phyloP scores from a whole-genome alignment of 2,113 vertebrate genomes.

The Sarotherodon lohbergeri region DNA sequence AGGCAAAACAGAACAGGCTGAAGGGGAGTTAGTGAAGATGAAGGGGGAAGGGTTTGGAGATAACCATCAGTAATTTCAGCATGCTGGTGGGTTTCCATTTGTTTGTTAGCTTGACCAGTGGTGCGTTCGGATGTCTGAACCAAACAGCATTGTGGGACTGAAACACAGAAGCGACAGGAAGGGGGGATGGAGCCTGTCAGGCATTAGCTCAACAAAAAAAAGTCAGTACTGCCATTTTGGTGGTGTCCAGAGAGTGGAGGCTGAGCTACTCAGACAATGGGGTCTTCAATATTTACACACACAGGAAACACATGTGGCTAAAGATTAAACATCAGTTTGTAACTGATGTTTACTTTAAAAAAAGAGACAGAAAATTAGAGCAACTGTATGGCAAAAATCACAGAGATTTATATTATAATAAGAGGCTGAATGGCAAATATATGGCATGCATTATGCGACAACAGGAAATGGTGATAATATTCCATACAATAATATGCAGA shows the following conservation, averaged over 20 bases:
- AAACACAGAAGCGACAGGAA: not conserved
- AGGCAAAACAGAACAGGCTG: not conserved
- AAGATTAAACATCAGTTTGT: not conserved
- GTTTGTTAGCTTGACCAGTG: slow-evolving; percentile 62
- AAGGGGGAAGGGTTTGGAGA: slow-evolving; percentile 32
- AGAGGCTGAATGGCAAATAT: not conserved
- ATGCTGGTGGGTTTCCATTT: slow-evolving; percentile 68
- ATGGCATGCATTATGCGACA: not conserved
- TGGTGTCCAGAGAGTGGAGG: not conserved
- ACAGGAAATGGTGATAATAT: not conserved
- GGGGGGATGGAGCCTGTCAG: slow-evolving; percentile 20
- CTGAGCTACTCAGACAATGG: not conserved
- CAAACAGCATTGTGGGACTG: not conserved
- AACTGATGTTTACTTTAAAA: not conserved
- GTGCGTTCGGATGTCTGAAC: slow-evolving; percentile 44
- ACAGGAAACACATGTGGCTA: not conserved
- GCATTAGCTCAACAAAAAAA: not conserved
- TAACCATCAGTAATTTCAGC: slow-evolving; percentile 77
- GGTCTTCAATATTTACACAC: not conserved
- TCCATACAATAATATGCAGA: not conserved
- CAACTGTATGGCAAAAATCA: not conserved
- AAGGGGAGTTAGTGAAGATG: not conserved
- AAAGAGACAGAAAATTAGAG: not conserved
- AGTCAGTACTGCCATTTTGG: slow-evolving; percentile 46
- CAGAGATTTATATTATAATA: not conserved